These are phyloP conservation scores for Euproctis similis DNA, from an alignment of 2,888 invertebrate genomes.

Conservation along the genomic window DNA sequence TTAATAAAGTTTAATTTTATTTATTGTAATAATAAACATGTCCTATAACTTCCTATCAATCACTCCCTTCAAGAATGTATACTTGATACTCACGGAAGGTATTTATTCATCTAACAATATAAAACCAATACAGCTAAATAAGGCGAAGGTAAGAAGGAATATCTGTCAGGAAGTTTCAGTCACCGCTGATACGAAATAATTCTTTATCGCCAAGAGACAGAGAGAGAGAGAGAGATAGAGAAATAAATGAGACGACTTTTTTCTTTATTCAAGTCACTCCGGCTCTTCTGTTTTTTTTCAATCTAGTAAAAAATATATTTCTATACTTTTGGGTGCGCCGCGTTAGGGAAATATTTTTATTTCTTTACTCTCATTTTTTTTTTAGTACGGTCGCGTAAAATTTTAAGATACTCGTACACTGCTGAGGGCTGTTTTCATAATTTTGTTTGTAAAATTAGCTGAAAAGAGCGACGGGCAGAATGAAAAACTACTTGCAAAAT, in stretches of 20 bases:
- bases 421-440: conserved; percentile 15
- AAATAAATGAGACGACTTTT: conserved; percentile 63
- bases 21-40: no score
- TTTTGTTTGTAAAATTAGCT: conserved; percentile 15
- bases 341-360: conserved; percentile 22
- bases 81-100: no score
- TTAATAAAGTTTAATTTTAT: no score
- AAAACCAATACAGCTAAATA: no score
- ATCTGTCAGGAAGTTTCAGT: conserved; percentile 58
- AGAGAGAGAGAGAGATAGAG: no score
- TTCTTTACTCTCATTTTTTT: conserved; percentile 21
- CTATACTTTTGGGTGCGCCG: conserved; percentile 19
- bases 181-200: conserved; percentile 42
- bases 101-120: no score
- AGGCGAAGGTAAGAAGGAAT: no score
- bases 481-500: not conserved
- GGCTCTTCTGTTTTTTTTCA: conserved; percentile 41
- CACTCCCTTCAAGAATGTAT: no score
- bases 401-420: conserved; percentile 22
- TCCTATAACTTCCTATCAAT: no score
- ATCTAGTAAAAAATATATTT: conserved; percentile 29
- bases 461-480: not conserved
- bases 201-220: conserved; percentile 59
- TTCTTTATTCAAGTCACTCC: conserved; percentile 43
- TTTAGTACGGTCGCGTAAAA: conserved; percentile 18